phyloP scores from a whole-genome alignment of 1,140 invertebrate species.

The Neodiprion pinetum region DNA sequence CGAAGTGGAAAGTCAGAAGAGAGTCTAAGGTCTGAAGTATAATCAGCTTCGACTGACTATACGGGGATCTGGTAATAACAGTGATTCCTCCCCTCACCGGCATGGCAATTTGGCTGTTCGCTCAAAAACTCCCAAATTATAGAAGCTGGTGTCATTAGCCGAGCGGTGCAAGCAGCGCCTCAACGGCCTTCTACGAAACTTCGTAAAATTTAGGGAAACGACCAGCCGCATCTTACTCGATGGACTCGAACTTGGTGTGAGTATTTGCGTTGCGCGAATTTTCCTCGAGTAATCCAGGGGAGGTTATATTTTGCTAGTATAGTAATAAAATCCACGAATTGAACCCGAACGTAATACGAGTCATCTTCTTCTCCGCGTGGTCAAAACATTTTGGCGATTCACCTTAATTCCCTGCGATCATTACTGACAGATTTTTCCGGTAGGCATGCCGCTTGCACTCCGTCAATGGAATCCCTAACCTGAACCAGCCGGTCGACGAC shows the following conservation, averaged over 20 bases:
- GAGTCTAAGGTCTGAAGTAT: constrained; percentile 54
- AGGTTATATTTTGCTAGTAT: too few species aligned
- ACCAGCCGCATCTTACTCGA: neutral
- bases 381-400: too few species aligned
- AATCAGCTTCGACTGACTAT: constrained; percentile 56
- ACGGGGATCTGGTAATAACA: constrained; percentile 59
- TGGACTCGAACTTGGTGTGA: neutral
- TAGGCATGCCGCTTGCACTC: too few species aligned
- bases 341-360: too few species aligned
- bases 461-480: too few species aligned
- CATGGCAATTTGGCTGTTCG: constrained; percentile 56
- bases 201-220: constrained; percentile 45
- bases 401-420: too few species aligned
- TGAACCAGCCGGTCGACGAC: too few species aligned
- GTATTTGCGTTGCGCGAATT: too few species aligned
- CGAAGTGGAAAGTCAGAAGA: constrained; percentile 28
- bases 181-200: constrained; percentile 45
- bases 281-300: too few species aligned
- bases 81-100: constrained; percentile 56
- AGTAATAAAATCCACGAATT: too few species aligned
- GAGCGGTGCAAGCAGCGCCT: constrained; percentile 19
- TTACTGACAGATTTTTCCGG: too few species aligned
- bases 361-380: too few species aligned
- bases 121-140: constrained; percentile 61
- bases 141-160: constrained; percentile 61